These are phyloP conservation scores for Quiscalus mexicanus DNA, from an alignment of 2,113 vertebrate genomes.

Conservation along the genomic window DNA sequence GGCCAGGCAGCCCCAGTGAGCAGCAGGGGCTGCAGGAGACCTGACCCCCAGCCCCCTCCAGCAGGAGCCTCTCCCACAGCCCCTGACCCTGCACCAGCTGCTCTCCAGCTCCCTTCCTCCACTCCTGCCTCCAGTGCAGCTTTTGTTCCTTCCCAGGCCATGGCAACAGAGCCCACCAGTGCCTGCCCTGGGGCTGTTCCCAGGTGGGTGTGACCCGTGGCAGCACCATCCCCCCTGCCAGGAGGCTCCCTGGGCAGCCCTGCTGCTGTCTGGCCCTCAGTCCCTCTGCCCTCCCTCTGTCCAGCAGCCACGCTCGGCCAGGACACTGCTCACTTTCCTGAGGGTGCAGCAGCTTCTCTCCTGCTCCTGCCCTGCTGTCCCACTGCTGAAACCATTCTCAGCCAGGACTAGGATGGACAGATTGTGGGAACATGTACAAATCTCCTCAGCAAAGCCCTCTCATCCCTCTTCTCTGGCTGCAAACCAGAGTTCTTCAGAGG, in stretches of 20 bases:
- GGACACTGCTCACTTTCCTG: background rate
- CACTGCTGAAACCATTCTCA: background rate
- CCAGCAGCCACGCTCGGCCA: background rate
- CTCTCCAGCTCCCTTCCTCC: background rate
- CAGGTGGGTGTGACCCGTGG: background rate
- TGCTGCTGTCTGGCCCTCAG: background rate
- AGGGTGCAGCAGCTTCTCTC: background rate
- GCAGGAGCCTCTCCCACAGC: background rate
- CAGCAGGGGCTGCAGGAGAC: background rate
- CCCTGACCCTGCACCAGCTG: background rate
- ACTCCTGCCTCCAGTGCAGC: background rate
- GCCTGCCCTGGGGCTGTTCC: background rate
- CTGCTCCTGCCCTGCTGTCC: background rate
- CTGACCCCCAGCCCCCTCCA: background rate
- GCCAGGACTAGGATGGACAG: background rate
- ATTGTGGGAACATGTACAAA: background rate
- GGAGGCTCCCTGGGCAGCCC: fast-evolving
- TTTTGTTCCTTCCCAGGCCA: background rate
- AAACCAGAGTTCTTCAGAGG: background rate
- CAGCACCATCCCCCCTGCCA: background rate
- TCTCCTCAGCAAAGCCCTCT: background rate
- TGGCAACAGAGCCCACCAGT: fast-evolving
- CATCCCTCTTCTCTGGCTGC: background rate
- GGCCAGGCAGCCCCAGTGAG: background rate
- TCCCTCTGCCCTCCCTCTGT: background rate